phyloP scores from a whole-genome alignment of 2,797 vertebrate species.

The Pogonophryne albipinna region DNA sequence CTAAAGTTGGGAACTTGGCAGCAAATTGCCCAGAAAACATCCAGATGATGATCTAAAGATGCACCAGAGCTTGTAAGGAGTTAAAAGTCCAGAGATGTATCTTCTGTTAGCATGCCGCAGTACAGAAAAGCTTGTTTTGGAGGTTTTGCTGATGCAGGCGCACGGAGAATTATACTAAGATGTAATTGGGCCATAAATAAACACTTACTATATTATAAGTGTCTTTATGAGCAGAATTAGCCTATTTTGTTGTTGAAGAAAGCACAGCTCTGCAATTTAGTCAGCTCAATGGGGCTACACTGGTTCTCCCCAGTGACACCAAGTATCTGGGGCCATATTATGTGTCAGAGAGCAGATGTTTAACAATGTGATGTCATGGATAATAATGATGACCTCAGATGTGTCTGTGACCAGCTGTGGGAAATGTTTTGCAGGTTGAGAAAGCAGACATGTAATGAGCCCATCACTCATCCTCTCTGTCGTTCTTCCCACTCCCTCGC shows the following conservation, averaged over 20 bases:
- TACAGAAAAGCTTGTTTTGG: slow-evolving; percentile 22
- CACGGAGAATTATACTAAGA: not conserved
- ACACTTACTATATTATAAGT: not conserved
- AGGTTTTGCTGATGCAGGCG: slow-evolving; percentile 33
- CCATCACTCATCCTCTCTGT: slow-evolving; percentile 43
- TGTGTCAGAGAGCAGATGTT: slow-evolving; percentile 20
- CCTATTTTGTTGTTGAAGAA: slow-evolving; percentile 9
- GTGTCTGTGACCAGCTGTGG: slow-evolving; percentile 48
- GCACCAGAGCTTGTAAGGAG: not conserved
- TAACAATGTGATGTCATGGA: slow-evolving; percentile 32
- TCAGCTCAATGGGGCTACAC: slow-evolving; percentile 1
- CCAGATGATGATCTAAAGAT: not conserved
- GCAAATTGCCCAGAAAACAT: slow-evolving; percentile 2
- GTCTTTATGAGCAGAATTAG: not conserved
- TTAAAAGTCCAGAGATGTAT: slow-evolving; percentile 9
- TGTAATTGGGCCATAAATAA: slow-evolving; percentile 1
- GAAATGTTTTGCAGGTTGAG: slow-evolving; percentile 46
- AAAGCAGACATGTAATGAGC: slow-evolving; percentile 55
- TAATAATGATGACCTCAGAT: slow-evolving; percentile 32
- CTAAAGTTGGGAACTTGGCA: not conserved
- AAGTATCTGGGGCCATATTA: slow-evolving; percentile 9
- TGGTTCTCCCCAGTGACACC: not conserved
- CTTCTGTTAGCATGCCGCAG: slow-evolving; percentile 2
- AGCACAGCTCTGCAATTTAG: slow-evolving; percentile 16
- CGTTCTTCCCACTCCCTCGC: slow-evolving; percentile 18